Percentiles rank a stretch among this genome's conserved stretches.
Evolutionary conservation across 2,888 invertebrate species (phyloP).

Genomic region (Netelia melanura): DNA sequence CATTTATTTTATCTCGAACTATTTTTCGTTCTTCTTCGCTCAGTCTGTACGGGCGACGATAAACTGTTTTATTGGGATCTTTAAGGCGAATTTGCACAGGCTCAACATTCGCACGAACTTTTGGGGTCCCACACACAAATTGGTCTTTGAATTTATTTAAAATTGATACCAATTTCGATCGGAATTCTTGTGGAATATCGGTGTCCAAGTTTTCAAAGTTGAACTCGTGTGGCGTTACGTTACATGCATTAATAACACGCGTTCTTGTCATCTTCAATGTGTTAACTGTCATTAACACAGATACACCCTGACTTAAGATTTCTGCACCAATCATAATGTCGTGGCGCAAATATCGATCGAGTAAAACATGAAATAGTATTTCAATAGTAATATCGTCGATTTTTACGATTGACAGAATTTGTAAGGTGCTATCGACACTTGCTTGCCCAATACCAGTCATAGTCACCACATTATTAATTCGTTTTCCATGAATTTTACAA

Average conservation of each 20-base stretch:
- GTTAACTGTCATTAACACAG: constrained; percentile 1
- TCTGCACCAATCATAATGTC: constrained; percentile 11
- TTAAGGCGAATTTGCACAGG: constrained; percentile 7
- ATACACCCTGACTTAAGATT: constrained; percentile 16
- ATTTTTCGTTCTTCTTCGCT: too few relatives aligned
- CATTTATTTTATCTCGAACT: too few relatives aligned
- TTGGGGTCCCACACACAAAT: constrained; percentile 1
- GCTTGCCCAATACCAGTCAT: constrained; percentile 22
- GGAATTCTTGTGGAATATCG: neutral
- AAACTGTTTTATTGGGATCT: constrained; percentile 20
- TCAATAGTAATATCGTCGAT: constrained; percentile 22
- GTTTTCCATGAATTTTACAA: constrained; percentile 8
- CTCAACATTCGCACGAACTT: neutral
- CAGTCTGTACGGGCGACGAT: constrained; percentile 6
- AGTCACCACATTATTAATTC: constrained; percentile 1
- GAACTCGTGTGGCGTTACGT: neutral
- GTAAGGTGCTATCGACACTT: neutral
- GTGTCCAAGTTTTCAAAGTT: constrained; percentile 9
- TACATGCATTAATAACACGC: constrained; percentile 17
- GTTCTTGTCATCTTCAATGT: constrained; percentile 6
- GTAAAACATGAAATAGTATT: constrained; percentile 20
- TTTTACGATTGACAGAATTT: constrained; percentile 2
- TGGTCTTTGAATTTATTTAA: constrained; percentile 7
- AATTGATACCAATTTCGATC: constrained; percentile 13
- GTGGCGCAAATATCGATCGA: constrained; percentile 15